Percentiles rank a stretch among this genome's conserved stretches.
Evolutionary conservation across 1,140 invertebrate genomes (phyloP).

Genomic region (Chionoecetes opilio): DNA sequence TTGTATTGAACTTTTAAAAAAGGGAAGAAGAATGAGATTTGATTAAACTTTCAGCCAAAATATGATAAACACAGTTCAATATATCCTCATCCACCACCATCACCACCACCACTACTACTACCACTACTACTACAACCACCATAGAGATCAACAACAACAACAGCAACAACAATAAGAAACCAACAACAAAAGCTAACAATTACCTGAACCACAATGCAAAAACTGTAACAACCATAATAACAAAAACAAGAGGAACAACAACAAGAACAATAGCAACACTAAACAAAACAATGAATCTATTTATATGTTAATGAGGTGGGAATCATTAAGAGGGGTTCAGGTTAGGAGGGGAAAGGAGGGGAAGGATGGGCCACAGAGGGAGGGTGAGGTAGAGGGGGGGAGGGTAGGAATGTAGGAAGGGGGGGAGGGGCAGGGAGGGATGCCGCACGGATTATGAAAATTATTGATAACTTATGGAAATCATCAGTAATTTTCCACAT

Average conservation of each 20-base stretch:
- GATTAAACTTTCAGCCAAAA: too few species aligned
- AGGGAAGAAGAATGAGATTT: too few species aligned
- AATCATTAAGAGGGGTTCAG: neutral
- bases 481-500: neutral
- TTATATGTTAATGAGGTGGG: conserved; percentile 29
- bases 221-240: too few species aligned
- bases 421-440: neutral
- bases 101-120: too few species aligned
- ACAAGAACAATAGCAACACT: neutral
- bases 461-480: conserved; percentile 22
- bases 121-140: neutral
- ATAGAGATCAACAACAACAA: neutral
- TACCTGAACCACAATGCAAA: too few species aligned
- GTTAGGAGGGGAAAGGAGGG: neutral
- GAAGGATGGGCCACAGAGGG: neutral
- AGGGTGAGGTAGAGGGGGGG: neutral
- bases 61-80: too few species aligned
- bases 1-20: too few species aligned
- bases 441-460: conserved; percentile 28
- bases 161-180: neutral
- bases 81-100: too few species aligned
- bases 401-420: neutral
- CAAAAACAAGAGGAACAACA: neutral
- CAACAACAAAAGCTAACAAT: too few species aligned
- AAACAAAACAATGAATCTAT: conserved; percentile 22